Conservation (phyloP, 2,113 vertebrate genomes). For the Pedetes capensis region DNA sequence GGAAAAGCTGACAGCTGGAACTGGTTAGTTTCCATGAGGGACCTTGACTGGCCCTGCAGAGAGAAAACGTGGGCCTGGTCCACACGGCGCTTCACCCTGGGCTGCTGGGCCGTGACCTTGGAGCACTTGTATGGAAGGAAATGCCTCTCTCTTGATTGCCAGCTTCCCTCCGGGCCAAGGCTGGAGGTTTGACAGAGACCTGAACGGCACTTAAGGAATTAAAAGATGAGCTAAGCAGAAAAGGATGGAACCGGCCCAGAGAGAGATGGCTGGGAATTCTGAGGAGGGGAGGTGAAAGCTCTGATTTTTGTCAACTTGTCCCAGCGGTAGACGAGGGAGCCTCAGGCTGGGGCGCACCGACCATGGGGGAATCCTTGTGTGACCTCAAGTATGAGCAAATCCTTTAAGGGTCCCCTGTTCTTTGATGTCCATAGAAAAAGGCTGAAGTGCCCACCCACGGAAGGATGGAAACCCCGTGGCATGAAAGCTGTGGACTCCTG, state of each 20-base stretch:
- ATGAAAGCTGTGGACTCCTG: background rate
- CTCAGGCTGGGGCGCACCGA: fast-evolving
- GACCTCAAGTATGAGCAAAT: fast-evolving
- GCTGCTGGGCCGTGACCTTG: background rate
- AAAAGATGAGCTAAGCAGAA: constrained; percentile 33
- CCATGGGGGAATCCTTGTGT: fast-evolving
- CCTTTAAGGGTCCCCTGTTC: background rate
- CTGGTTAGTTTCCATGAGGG: background rate
- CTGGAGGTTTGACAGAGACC: background rate
- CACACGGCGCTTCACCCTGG: fast-evolving
- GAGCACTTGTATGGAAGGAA: background rate
- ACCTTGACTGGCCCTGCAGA: no score
- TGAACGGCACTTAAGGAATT: background rate
- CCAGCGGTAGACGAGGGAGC: background rate
- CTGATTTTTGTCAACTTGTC: background rate
- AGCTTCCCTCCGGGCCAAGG: background rate
- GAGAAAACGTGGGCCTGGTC: no score
- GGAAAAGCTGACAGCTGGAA: background rate
- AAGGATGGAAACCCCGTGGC: background rate
- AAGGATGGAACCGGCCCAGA: background rate
- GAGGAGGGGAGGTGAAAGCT: fast-evolving
- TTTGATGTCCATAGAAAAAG: background rate
- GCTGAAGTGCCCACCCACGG: fast-evolving
- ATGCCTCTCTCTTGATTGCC: background rate
- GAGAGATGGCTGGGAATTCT: fast-evolving